A percentile compares a stretch with the other conserved stretches of the same genome.
Evolutionary conservation across 2,888 invertebrate genomes (phyloP).

Genomic region (Phrixothrix hirtus): DNA sequence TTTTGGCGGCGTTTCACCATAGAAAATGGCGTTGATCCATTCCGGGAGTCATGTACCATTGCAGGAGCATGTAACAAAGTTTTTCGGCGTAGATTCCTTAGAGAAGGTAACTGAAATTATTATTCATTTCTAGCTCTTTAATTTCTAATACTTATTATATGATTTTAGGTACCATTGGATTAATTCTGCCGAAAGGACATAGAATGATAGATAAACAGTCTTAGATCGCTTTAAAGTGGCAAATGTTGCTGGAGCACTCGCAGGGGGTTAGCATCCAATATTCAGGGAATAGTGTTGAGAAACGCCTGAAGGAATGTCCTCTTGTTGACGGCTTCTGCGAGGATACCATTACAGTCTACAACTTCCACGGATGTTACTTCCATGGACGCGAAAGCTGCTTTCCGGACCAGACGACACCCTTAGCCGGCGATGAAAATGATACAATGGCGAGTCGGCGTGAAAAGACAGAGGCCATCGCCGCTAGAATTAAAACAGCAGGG

Average conservation of each 20-base stretch:
- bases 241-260: constrained; percentile 3
- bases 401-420: background rate
- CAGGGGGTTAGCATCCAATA: background rate
- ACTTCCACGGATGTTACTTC: constrained; percentile 14
- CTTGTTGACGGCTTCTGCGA: constrained; percentile 9
- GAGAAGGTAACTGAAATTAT: too few species aligned
- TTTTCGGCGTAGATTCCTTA: constrained; percentile 38
- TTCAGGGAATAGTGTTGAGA: constrained; percentile 1
- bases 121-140: too few species aligned
- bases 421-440: background rate
- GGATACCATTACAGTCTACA: constrained; percentile 1
- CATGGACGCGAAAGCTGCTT: constrained; percentile 4
- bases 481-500: background rate
- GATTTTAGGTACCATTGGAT: too few species aligned
- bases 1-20: constrained; percentile 37
- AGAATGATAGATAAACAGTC: constrained; percentile 42
- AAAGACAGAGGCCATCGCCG: background rate
- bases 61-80: constrained; percentile 39
- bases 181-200: too few species aligned
- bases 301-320: background rate
- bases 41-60: constrained; percentile 39
- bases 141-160: too few species aligned
- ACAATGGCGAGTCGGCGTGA: constrained; percentile 5
- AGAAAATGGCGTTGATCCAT: constrained; percentile 37
- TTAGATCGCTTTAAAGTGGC: constrained; percentile 8